phyloP scores from a whole-genome alignment of 2,797 vertebrate genomes.

The Protosalanx chinensis region DNA sequence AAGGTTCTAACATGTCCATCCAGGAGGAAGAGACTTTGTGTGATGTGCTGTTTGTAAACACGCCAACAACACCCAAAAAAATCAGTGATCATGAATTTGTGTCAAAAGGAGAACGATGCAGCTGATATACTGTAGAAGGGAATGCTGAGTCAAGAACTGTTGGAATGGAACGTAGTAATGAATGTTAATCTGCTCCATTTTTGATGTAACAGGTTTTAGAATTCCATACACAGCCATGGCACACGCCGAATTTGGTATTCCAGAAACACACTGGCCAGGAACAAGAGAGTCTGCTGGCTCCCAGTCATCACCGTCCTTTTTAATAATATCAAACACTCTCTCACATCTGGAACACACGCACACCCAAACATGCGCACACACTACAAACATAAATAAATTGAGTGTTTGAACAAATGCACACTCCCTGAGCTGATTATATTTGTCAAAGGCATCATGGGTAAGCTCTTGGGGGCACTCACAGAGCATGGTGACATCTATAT shows the following conservation, averaged over 20 bases:
- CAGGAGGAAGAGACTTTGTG: no score
- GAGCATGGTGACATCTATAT: conserved; percentile 3
- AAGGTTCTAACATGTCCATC: no score
- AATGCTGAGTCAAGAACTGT: no score
- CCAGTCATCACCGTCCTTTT: neutral
- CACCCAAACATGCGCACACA: conserved; percentile 2
- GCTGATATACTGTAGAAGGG: no score
- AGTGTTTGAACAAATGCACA: neutral
- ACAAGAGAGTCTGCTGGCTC: neutral
- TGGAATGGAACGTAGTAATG: no score
- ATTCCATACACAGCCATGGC: neutral
- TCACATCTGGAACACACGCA: neutral
- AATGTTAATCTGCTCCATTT: no score
- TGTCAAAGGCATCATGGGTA: neutral
- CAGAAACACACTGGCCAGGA: neutral
- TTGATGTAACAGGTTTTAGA: neutral
- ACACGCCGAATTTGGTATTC: conserved; percentile 1
- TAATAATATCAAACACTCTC: neutral
- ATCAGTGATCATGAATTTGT: no score
- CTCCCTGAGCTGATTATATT: neutral
- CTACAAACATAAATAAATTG: neutral
- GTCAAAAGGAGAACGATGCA: no score
- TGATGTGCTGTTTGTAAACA: no score
- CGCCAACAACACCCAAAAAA: no score
- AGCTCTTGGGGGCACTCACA: neutral